A percentile compares a stretch with the other conserved stretches of the same genome.
Evolutionary conservation across 2,797 vertebrate genomes (phyloP).

Genomic region (Chelmon rostratus): DNA sequence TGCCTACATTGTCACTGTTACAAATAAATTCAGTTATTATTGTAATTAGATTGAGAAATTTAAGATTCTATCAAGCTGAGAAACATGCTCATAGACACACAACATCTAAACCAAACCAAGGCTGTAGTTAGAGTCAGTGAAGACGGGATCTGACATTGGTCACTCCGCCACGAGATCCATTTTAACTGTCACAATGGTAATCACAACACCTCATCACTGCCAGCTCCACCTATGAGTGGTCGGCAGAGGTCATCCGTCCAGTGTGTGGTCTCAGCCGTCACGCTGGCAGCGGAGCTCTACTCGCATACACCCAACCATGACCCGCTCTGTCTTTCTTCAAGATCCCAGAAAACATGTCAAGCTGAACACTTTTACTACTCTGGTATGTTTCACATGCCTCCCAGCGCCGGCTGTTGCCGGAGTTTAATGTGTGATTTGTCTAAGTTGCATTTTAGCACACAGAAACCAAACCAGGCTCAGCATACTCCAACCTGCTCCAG

Average conservation of each 20-base stretch:
- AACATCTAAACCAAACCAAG: conserved; percentile 12
- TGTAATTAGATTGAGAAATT: neutral
- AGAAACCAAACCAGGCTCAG: conserved; percentile 44
- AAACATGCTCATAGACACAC: conserved; percentile 7
- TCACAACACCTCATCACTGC: conserved; percentile 51
- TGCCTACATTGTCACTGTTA: conserved; percentile 10
- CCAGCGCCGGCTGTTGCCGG: conserved; percentile 36
- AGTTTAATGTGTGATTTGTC: conserved; percentile 68
- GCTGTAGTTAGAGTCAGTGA: conserved; percentile 9
- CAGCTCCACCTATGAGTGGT: conserved; percentile 55
- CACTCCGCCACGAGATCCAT: conserved; percentile 36
- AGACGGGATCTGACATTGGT: conserved; percentile 33
- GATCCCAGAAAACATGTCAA: conserved; percentile 74
- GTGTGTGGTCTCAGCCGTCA: conserved; percentile 76
- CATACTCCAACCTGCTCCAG: conserved; percentile 33
- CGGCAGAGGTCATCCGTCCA: conserved; percentile 66
- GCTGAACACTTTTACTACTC: conserved; percentile 68
- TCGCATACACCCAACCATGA: conserved; percentile 73
- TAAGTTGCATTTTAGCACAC: conserved; percentile 62
- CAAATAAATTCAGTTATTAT: neutral
- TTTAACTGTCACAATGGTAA: conserved; percentile 49
- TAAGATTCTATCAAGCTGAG: neutral
- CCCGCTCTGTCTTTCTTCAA: conserved; percentile 77
- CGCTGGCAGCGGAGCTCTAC: conserved; percentile 68
- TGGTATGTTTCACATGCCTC: conserved; percentile 72